Percentiles rank a stretch among this genome's conserved stretches.
Conservation (phyloP, 2,113 vertebrate genomes). For the Spea bombifrons region DNA sequence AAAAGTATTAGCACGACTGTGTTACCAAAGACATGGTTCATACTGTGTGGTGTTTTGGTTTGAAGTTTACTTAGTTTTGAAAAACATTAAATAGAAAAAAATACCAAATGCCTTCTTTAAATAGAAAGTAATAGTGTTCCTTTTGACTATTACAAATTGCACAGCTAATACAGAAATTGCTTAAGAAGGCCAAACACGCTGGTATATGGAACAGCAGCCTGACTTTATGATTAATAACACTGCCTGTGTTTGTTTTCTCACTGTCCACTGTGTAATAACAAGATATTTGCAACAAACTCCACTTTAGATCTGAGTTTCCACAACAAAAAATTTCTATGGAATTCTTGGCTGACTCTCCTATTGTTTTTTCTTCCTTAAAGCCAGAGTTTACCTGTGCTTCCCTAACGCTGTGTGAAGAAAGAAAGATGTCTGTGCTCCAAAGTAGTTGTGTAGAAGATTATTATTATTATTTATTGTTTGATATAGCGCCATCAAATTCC, state of each 20-base stretch:
- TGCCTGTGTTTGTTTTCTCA: background rate
- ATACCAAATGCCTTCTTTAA: background rate
- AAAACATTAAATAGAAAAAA: background rate
- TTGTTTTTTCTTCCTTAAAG: too few species aligned
- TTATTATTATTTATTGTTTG: too few species aligned
- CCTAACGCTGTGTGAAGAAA: too few species aligned
- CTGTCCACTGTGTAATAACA: background rate
- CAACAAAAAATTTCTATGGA: background rate
- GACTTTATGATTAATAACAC: conserved; percentile 2
- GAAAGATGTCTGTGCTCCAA: too few species aligned
- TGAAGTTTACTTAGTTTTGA: too few species aligned
- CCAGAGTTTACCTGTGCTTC: too few species aligned
- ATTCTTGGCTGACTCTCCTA: too few species aligned
- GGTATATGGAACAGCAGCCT: background rate
- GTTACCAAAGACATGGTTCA: too few species aligned
- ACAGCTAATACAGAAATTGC: background rate
- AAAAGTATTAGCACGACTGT: too few species aligned
- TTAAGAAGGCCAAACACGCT: background rate
- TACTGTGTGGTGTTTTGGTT: too few species aligned
- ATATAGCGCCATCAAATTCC: too few species aligned
- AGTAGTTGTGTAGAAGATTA: too few species aligned
- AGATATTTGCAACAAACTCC: background rate
- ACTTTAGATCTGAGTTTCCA: background rate
- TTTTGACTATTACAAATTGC: conserved; percentile 14
- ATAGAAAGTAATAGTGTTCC: background rate